Evolutionary conservation across 2,888 invertebrate genomes (phyloP).

Genomic region (Rutpela maculata): DNA sequence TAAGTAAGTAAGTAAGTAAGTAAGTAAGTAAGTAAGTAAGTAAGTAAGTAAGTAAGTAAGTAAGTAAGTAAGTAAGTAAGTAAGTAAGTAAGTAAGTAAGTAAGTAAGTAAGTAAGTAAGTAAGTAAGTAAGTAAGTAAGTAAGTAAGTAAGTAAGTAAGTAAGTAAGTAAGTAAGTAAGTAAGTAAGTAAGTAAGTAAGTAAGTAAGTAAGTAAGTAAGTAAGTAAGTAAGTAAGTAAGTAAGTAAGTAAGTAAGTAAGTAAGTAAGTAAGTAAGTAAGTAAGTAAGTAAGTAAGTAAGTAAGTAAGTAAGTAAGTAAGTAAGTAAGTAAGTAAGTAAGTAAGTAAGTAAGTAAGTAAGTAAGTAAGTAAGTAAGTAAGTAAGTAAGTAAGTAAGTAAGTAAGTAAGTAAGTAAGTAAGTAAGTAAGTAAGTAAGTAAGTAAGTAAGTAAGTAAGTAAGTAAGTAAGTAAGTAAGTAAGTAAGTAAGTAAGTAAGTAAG

Average conservation of each 20-base stretch:
- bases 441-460: slow-evolving; percentile 45
- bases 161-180: slow-evolving; percentile 23
- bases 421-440: slow-evolving; percentile 45
- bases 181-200: slow-evolving; percentile 23
- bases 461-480: slow-evolving; percentile 39
- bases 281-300: slow-evolving; percentile 23
- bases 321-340: slow-evolving; percentile 18
- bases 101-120: slow-evolving; percentile 19
- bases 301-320: slow-evolving; percentile 21
- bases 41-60: too few relatives aligned
- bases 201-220: slow-evolving; percentile 23
- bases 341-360: slow-evolving; percentile 20
- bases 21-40: too few relatives aligned
- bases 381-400: slow-evolving; percentile 30
- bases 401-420: slow-evolving; percentile 45
- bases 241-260: slow-evolving; percentile 23
- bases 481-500: slow-evolving; percentile 34
- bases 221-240: slow-evolving; percentile 23
- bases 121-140: slow-evolving; percentile 23
- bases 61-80: too few relatives aligned
- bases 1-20: too few relatives aligned
- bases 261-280: slow-evolving; percentile 23
- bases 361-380: slow-evolving; percentile 18
- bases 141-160: slow-evolving; percentile 23
- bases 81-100: too few relatives aligned